Evolutionary conservation across 1,140 invertebrate genomes (phyloP), one percentile per base, ranked within the genome.

Genomic region (Theocolax elegans): DNA sequence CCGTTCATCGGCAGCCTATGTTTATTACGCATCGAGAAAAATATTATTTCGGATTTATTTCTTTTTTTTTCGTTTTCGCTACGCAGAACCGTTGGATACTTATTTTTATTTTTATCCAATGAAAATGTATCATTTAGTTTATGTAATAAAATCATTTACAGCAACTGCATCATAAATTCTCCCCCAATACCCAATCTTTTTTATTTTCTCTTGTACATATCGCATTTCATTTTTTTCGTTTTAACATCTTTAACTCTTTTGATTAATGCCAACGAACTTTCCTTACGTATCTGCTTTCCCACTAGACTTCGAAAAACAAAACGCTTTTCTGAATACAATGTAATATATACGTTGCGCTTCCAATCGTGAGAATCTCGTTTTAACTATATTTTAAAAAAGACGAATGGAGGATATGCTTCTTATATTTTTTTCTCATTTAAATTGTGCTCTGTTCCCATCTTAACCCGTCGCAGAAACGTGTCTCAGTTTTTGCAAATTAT

Each of bases 391-490:
- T 46, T 31, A 70, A 70, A 67, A 75, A 79, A 75, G 78, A 81
- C 74, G 74, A 83, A 83, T 78, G 76, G 74, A 83, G 77, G 82
- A 84, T 84, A 84, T 84, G 82, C 81, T 81, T 82, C 75, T 77
- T n/a, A n/a, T n/a, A n/a, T n/a, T n/a, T n/a, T 72, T 60, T 49
- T 46, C 21, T 64, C 12, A 46, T 62, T 64, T n/a, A 35, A 46
- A 58, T 35, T 80, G 77, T 81, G 80, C 80, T 81, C 81, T 81
- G 80, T 82, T 83, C 79, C 80, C 80, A 77, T 81, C 67, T 77
- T 82, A 81, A 79, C 76, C 77, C 19, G 56, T 80, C 73, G 56
- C 75, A 76, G 72, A 67, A 78, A 58, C 42, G 25, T 49, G 35
- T 38, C 19, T 49, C 9, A 27, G 19, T 49, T 51, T 19, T 63